Conservation (phyloP, 2,888 invertebrate genomes). For the Spodoptera littoralis region DNA sequence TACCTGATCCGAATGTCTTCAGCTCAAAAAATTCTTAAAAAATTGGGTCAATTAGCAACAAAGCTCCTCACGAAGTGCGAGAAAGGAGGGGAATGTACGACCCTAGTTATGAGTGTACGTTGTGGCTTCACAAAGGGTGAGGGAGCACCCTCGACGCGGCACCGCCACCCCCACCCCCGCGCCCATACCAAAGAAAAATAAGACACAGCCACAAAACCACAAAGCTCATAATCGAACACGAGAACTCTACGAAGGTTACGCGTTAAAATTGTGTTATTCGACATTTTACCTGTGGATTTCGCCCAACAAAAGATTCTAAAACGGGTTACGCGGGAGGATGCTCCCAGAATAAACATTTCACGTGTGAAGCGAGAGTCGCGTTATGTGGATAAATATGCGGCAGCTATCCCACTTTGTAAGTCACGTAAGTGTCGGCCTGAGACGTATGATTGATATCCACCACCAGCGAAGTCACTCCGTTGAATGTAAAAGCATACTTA, state of each 20-base stretch:
- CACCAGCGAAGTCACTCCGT: slow-evolving; percentile 52
- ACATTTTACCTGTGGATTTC: slow-evolving; percentile 75
- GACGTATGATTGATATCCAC: slow-evolving; percentile 68
- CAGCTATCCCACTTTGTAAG: slow-evolving; percentile 54
- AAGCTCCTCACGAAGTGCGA: slow-evolving; percentile 71
- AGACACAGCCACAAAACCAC: slow-evolving; percentile 56
- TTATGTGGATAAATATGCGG: slow-evolving; percentile 61
- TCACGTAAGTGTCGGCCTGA: slow-evolving; percentile 63
- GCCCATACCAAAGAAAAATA: slow-evolving; percentile 56
- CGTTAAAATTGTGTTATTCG: slow-evolving; percentile 72
- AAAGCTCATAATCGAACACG: slow-evolving; percentile 65
- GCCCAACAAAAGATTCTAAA: slow-evolving; percentile 73
- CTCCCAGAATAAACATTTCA: slow-evolving; percentile 69
- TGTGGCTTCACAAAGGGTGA: slow-evolving; percentile 76
- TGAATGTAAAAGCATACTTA: slow-evolving; percentile 60
- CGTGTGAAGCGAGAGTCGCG: slow-evolving; percentile 60
- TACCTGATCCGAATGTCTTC: slow-evolving; percentile 61
- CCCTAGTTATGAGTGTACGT: slow-evolving; percentile 68
- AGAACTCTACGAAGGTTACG: slow-evolving; percentile 50
- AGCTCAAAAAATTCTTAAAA: slow-evolving; percentile 65
- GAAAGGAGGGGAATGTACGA: slow-evolving; percentile 68
- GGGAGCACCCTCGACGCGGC: slow-evolving; percentile 72
- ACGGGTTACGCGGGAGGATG: slow-evolving; percentile 70
- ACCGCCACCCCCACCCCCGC: slow-evolving; percentile 65
- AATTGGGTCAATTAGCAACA: slow-evolving; percentile 85